Evolutionary conservation across 2,888 invertebrate species (phyloP).

Genomic region (Leucophenga montana): DNA sequence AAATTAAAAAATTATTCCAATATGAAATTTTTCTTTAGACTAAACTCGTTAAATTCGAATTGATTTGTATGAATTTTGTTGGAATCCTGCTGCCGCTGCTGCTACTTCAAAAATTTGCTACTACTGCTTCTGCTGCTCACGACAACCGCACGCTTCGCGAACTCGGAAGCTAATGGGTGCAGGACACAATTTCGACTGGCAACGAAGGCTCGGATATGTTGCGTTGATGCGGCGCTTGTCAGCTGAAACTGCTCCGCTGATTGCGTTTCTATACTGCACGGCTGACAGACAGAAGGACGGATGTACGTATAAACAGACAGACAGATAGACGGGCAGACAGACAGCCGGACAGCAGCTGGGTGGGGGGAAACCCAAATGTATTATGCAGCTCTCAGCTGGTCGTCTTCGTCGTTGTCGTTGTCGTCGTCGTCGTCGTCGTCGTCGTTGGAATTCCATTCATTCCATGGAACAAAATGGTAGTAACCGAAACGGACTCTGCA

Average conservation of each 20-base stretch:
- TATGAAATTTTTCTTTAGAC: neutral
- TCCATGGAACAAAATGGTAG: no score
- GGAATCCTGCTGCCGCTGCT: slow-evolving; percentile 10
- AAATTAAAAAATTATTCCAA: neutral
- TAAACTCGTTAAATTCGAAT: neutral
- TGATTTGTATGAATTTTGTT: neutral
- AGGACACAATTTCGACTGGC: slow-evolving; percentile 43
- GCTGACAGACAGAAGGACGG: neutral
- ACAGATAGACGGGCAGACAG: neutral
- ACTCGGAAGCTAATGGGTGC: slow-evolving; percentile 54
- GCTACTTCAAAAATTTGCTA: neutral
- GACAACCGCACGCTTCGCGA: slow-evolving; percentile 50
- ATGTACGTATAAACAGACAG: no score
- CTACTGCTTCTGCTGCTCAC: slow-evolving; percentile 32
- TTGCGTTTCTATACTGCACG: neutral
- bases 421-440: no score
- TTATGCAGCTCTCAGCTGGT: no score
- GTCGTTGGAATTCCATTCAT: no score
- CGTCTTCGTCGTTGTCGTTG: no score
- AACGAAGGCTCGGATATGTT: slow-evolving; percentile 50
- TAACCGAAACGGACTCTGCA: no score
- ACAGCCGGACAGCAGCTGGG: neutral
- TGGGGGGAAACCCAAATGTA: no score
- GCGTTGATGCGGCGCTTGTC: no score
- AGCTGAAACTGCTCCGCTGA: neutral